Base-by-base conservation (phyloP, 2,888 invertebrate species). In the Ennomos erosarius region DNA sequence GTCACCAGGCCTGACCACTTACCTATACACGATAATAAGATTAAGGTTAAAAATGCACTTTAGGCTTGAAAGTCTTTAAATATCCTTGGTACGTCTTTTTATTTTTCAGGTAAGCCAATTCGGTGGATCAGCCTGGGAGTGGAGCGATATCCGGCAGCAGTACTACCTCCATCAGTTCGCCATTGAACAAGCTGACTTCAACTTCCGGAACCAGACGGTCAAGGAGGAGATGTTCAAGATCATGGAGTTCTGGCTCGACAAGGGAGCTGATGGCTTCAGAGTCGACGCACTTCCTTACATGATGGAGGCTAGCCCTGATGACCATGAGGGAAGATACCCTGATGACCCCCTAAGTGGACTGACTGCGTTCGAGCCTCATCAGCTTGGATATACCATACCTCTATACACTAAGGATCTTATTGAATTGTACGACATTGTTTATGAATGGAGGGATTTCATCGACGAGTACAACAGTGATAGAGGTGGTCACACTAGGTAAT, bases 241-340 rank as follows among this genome's bases (percentile, higher is more conserved):
- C 10, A 80, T 97, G 70, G 81, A 82, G 61, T 96, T 95, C 79
- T 97, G 97, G 97, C 79, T 97, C 34, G 92, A 94, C 37, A 93
- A 93, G 58, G 97, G 97, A 0, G 95, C 95, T 0, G 96, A 96
- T 68, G 97, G 97, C 0, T 96, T 97, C 79, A 94, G 96, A 48
- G 85, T 97, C 0, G 95, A 95, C 70, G 95, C 95, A 0, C 87
- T 95, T 1, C 94, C 94, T 0, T 93, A 94, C 70, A 75, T 94
- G 11, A 90, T 91, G 0, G 94, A 94, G 71, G 88, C 93, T 0
- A 75, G 84, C 44, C 91, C 91, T 0, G 78, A 68, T n/a, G 82
- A 82, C 11, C 82, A 86, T 48, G 80, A 75, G 0, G 85, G 76
- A 1, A 67, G 68, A 13, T 92, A 93, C 53, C 90, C 90, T n/a